phyloP scores from a whole-genome alignment of 2,113 vertebrate species.

The Prochilodus magdalenae region DNA sequence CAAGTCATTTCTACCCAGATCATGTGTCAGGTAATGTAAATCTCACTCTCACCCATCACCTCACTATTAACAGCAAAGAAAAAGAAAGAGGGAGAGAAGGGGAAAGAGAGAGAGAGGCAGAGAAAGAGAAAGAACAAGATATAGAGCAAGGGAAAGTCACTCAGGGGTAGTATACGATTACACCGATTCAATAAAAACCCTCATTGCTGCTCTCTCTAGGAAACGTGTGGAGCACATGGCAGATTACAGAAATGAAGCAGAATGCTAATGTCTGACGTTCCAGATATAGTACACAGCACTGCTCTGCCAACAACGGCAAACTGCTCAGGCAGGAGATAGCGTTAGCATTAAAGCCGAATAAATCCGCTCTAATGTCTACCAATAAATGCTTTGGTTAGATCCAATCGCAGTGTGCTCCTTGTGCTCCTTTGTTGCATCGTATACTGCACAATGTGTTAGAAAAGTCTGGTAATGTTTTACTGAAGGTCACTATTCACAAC shows the following conservation, averaged over 20 bases:
- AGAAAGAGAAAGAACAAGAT: constrained; percentile 12
- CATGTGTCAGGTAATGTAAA: constrained; percentile 52
- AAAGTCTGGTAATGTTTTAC: too few relatives aligned
- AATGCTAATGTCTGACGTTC: constrained; percentile 46
- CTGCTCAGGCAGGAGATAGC: constrained; percentile 35
- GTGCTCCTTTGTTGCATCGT: neutral
- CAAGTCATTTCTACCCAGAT: constrained; percentile 50
- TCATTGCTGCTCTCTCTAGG: constrained; percentile 53
- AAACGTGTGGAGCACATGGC: constrained; percentile 40
- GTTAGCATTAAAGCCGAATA: constrained; percentile 18
- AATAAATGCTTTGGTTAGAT: constrained; percentile 12
- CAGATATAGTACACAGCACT: constrained; percentile 44
- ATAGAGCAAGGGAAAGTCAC: constrained; percentile 27
- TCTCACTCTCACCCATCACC: neutral
- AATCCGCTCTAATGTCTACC: constrained; percentile 39
- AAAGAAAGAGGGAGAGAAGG: neutral
- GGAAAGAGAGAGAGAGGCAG: neutral
- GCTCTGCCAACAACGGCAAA: constrained; percentile 28
- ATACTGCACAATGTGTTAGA: neutral
- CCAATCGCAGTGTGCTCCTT: neutral
- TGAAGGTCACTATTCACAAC: too few relatives aligned
- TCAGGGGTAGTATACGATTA: constrained; percentile 53
- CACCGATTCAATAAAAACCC: constrained; percentile 58
- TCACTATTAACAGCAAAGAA: constrained; percentile 16
- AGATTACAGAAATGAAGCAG: constrained; percentile 45